Base-by-base conservation (phyloP, 2,888 invertebrate genomes). In the Philopedon plagiatum region DNA sequence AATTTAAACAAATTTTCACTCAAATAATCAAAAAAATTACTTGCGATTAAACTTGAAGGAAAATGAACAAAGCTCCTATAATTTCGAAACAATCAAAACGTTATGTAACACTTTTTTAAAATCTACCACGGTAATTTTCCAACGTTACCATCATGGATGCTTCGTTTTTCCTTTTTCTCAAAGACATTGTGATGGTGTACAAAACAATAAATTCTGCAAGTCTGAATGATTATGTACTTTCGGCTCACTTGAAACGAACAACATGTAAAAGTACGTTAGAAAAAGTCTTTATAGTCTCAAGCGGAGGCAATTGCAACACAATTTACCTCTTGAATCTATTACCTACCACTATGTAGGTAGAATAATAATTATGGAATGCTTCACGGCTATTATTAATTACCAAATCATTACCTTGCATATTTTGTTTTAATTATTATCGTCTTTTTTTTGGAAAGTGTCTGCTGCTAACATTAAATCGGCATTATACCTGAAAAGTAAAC, bases 321-420 rank as follows among this genome's bases (percentile, higher is more conserved):
- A 29, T 41, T 62, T 62, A 56, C 49, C 49, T 70, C 57, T 64
- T 46, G 70, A 70, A 57, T 64, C 62, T 70, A 70, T 70, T 64
- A 64, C 54, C 62, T 62, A 57, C 63, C 49, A 57, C 70, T 49
- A 69, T 69, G 70, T 63, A 70, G 70, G 70, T 34, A 70, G 63
- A 15, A 58, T 67, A 15, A 58, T 67, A 67, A 58, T 67, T 67
- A 67, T 44, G 49, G 56, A 26, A 21, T 57, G 15, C 58, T 58
- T 57, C 58, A 41, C 58, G 49, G 44, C 21, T 29, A 21, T 49
- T 67, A 67, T 67, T 67, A 58, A 67, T 67, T 60, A 57, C 32
- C 18, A 5, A 37, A 67, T 29, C 58, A 29, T 70, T 70, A 70
- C 69, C 49, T 49, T 56, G 70, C 70, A 70, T 57, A 64, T 70